phyloP scores from a whole-genome alignment of 2,888 invertebrate species.

The Meteorus colon region DNA sequence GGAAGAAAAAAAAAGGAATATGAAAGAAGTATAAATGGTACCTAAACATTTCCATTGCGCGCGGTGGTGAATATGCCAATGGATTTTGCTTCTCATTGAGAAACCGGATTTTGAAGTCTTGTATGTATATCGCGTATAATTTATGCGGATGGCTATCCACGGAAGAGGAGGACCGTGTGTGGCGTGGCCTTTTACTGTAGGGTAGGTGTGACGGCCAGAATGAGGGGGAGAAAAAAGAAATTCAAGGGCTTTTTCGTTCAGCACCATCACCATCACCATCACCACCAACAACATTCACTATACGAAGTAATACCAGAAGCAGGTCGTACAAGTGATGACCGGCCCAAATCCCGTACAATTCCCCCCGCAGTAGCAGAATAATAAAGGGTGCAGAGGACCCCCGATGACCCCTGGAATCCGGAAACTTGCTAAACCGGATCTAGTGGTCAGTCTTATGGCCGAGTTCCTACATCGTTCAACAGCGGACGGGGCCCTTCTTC shows the following conservation, averaged over 20 bases:
- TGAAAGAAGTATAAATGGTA: not conserved
- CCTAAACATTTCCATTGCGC: not conserved
- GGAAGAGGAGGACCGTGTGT: conserved; percentile 6
- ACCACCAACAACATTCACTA: not conserved
- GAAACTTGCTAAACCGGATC: conserved; percentile 74
- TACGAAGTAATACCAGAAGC: conserved; percentile 12
- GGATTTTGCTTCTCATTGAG: conserved; percentile 22
- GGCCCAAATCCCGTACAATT: not conserved
- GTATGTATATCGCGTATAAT: conserved; percentile 50
- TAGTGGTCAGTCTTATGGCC: conserved; percentile 71
- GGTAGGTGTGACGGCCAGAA: conserved; percentile 34
- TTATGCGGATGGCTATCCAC: conserved; percentile 58
- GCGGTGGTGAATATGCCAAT: conserved; percentile 27
- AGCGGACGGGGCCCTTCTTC: not conserved
- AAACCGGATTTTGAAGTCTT: conserved; percentile 47
- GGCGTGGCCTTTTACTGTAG: conserved; percentile 5
- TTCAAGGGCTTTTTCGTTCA: conserved; percentile 16
- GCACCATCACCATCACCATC: conserved; percentile 5
- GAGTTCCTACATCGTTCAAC: conserved; percentile 18
- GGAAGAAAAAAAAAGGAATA: not conserved
- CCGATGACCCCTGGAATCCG: conserved; percentile 72
- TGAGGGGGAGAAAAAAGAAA: conserved; percentile 35
- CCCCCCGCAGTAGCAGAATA: conserved; percentile 9
- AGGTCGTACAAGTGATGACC: conserved; percentile 8
- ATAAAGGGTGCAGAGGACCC: conserved; percentile 33